Base-by-base conservation (phyloP, 2,888 invertebrate genomes). In the Anthoptus insignis region DNA sequence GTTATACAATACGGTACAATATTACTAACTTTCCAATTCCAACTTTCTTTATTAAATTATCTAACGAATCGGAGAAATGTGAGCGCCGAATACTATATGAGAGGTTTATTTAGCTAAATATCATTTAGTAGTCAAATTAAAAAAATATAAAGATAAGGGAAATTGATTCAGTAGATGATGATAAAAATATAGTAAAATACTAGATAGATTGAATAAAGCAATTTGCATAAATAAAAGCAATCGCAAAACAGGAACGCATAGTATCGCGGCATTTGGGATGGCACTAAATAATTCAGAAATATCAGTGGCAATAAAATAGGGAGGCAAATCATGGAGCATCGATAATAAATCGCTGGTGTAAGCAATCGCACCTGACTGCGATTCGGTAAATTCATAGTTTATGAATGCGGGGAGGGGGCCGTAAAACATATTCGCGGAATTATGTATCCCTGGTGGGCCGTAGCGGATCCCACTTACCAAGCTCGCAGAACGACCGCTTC, bases 331-430 rank as follows among this genome's bases (percentile, higher is more conserved):
- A 78, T 73, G 70, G 66, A 69, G 67, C 69, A 77, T 76, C 72
- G 81, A 85, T 84, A 84, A 88, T 90, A 91, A 89, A 91, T 91
- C 89, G 87, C 74, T 77, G 72, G 72, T 73, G 81, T 80, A 81
- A 79, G 83, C 83, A 81, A 84, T 87, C 84, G 86, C 89, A 90
- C 89, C 91, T 89, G 89, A 86, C 88, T 85, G 84, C 86, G 88
- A 87, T 86, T 87, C 86, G 82, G 79, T 74, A 80, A 84, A 89
- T 90, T 86, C 88, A 88, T 90, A 89, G 83, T 91, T 91, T 90
- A 92, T 89, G 88, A 86, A 83, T 75, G 73, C 73, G 68, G 66
- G 50, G 64, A 76, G 67, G 75, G 76, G 71, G 75, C 81, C 82
- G 81, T 88, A 86, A 87, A 84, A 73, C 79, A 80, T 80, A 79